Evolutionary conservation across 1,140 invertebrate species (phyloP).

Genomic region (Phenacoccus solenopsis): DNA sequence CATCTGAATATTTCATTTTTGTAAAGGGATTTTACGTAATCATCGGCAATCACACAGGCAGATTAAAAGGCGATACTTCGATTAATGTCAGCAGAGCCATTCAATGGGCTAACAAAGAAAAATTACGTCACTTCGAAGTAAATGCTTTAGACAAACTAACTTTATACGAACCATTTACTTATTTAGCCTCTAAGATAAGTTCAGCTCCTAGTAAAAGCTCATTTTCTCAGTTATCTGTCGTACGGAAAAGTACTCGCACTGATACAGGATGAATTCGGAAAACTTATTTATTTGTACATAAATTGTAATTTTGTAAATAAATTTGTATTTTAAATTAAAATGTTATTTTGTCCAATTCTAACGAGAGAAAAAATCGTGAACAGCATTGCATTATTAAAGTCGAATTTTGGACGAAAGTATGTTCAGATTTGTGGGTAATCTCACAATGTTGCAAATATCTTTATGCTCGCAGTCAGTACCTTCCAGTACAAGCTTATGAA

Average conservation of each 20-base stretch:
- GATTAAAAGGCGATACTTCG: conserved; percentile 25
- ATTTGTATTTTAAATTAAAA: too few relatives aligned
- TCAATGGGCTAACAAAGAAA: conserved; percentile 70
- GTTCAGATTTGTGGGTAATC: too few relatives aligned
- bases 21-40: conserved; percentile 59
- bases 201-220: conserved; percentile 73
- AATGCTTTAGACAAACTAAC: conserved; percentile 63
- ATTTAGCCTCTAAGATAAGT: conserved; percentile 72
- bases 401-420: too few relatives aligned
- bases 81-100: conserved; percentile 43
- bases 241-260: conserved; percentile 21
- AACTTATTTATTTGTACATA: too few relatives aligned
- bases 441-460: too few relatives aligned
- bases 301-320: not conserved
- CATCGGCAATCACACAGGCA: conserved; percentile 51
- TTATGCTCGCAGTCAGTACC: too few relatives aligned
- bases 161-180: conserved; percentile 75
- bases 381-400: too few relatives aligned
- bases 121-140: conserved; percentile 69
- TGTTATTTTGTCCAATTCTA: too few relatives aligned
- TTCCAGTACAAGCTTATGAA: too few relatives aligned
- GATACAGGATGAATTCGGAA: not conserved
- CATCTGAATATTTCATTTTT: not conserved
- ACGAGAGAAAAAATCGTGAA: too few relatives aligned
- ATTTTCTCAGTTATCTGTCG: conserved; percentile 62